Conservation (phyloP, 2,797 vertebrate species). For the Clarias laeviceps region DNA sequence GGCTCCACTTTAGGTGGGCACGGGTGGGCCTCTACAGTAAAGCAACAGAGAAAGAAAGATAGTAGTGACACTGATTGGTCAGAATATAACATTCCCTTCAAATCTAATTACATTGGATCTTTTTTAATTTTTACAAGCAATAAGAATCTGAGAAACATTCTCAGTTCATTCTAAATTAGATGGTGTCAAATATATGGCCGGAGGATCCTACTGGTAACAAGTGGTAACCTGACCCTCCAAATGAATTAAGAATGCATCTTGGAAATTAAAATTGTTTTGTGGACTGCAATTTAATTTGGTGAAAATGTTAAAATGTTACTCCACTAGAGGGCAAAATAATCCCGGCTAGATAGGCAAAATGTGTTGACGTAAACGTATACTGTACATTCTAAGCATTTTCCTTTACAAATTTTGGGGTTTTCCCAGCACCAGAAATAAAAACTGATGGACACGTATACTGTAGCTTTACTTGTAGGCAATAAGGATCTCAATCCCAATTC, state of each 20-base stretch:
- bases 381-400: background rate
- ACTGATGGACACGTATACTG: background rate
- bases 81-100: background rate
- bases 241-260: background rate
- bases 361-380: background rate
- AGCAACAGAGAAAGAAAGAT: background rate
- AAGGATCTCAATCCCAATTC: slow-evolving; percentile 1
- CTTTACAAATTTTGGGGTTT: background rate
- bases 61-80: background rate
- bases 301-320: background rate
- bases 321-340: slow-evolving; percentile 13
- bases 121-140: background rate
- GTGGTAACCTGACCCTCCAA: background rate
- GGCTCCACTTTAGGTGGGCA: slow-evolving; percentile 86
- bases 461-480: background rate
- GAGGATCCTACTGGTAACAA: background rate
- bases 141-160: background rate
- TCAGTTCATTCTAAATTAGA: background rate
- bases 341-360: background rate
- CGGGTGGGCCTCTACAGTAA: slow-evolving; percentile 87
- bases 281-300: background rate
- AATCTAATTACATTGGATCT: background rate
- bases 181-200: background rate
- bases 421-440: background rate
- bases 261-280: background rate